Conservation (phyloP, 2,888 invertebrate genomes). For the Cantharis rufa region DNA sequence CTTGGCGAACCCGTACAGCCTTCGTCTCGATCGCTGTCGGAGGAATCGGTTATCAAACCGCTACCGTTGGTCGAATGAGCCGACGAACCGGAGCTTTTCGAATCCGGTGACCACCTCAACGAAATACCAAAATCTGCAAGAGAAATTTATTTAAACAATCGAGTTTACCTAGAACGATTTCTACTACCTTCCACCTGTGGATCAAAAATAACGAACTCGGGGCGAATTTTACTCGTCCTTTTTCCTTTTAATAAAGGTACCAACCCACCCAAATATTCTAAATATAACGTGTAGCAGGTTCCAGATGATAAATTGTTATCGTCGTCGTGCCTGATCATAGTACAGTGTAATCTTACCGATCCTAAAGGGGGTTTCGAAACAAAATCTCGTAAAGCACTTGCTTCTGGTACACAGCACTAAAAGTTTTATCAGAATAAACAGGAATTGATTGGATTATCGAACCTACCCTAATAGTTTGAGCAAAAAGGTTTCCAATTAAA, state of each 20-base stretch:
- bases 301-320: slow-evolving; percentile 72
- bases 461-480: slow-evolving; percentile 89
- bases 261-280: slow-evolving; percentile 94
- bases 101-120: slow-evolving; percentile 55
- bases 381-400: slow-evolving; percentile 85
- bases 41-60: slow-evolving; percentile 63
- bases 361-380: slow-evolving; percentile 88
- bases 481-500: slow-evolving; percentile 83
- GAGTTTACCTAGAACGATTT: not conserved
- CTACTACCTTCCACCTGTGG: slow-evolving; percentile 77
- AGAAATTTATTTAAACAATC: not conserved
- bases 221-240: slow-evolving; percentile 93
- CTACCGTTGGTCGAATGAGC: slow-evolving; percentile 59
- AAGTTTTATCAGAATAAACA: slow-evolving; percentile 18
- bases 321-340: slow-evolving; percentile 92
- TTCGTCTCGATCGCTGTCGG: slow-evolving; percentile 70
- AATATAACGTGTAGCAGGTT: slow-evolving; percentile 85
- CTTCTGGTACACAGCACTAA: slow-evolving; percentile 93
- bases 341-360: slow-evolving; percentile 91
- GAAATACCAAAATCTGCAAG: slow-evolving; percentile 45
- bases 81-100: slow-evolving; percentile 60
- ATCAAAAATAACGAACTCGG: slow-evolving; percentile 97
- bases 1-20: slow-evolving; percentile 81
- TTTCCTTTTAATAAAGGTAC: slow-evolving; percentile 95
- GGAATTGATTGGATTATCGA: not conserved